These are phyloP conservation scores for Apeltes quadracus DNA, from an alignment of 2,113 vertebrate species.

Conservation along the genomic window DNA sequence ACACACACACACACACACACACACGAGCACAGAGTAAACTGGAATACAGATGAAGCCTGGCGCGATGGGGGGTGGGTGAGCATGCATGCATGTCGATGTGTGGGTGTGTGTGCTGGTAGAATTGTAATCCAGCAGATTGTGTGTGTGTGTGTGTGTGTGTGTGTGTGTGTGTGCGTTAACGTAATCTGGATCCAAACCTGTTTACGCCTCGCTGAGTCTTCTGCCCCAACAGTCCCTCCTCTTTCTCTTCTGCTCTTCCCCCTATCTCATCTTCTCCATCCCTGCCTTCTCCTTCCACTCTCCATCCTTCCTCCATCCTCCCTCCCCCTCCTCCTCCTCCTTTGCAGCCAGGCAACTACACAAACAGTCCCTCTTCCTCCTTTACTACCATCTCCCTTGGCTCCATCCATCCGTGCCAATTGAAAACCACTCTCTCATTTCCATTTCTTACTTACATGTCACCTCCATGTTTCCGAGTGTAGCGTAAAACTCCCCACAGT, in stretches of 20 bases:
- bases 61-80: conserved; percentile 31
- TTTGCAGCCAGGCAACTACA: conserved; percentile 64
- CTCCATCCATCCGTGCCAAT: conserved; percentile 42
- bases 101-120: conserved; percentile 30
- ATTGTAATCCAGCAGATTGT: conserved; percentile 56
- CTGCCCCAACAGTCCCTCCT: conserved; percentile 60
- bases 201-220: conserved; percentile 67
- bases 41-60: conserved; percentile 39
- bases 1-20: conserved; percentile 1
- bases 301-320: conserved; percentile 16
- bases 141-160: conserved; percentile 34
- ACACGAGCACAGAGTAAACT: conserved; percentile 21
- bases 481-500: conserved; percentile 69
- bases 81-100: conserved; percentile 6
- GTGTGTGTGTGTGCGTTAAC: conserved; percentile 49
- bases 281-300: conserved; percentile 35
- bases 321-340: conserved; percentile 31
- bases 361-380: conserved; percentile 58
- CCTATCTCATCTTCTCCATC: conserved; percentile 69
- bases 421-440: conserved; percentile 20
- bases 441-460: conserved; percentile 79
- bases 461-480: conserved; percentile 77
- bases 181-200: conserved; percentile 72
- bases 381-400: conserved; percentile 36
- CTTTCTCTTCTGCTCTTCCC: conserved; percentile 27